Conservation (phyloP, 1,140 invertebrate genomes). For the Sipha flava region DNA sequence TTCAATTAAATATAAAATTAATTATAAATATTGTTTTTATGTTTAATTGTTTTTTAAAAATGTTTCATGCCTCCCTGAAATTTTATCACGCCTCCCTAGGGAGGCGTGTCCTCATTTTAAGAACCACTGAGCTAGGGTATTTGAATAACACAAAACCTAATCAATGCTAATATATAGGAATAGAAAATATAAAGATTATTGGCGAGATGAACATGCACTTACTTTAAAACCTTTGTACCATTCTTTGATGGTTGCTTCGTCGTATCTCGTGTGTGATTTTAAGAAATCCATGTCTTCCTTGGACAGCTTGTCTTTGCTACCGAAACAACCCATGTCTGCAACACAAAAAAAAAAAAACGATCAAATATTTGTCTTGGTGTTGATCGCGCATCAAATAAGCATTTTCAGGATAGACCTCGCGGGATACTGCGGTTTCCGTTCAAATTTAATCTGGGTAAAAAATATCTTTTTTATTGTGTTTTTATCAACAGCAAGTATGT, state of each 20-base stretch:
- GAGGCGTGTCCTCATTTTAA: too few species aligned
- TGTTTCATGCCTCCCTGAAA: too few species aligned
- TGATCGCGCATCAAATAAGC: neutral
- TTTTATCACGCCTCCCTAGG: too few species aligned
- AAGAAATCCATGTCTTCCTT: conserved; percentile 96
- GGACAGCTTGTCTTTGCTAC: conserved; percentile 87
- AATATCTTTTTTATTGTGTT: neutral
- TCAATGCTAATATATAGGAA: neutral
- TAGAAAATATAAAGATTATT: neutral
- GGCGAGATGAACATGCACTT: conserved; percentile 42
- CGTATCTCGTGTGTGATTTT: conserved; percentile 88
- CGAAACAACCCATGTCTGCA: conserved; percentile 74
- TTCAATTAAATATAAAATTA: too few species aligned
- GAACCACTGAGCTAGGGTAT: too few species aligned
- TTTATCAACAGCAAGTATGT: neutral
- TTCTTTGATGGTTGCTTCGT: conserved; percentile 93
- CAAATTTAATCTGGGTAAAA: neutral
- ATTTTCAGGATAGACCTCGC: neutral
- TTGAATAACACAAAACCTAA: neutral
- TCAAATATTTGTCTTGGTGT: neutral
- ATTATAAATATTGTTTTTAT: too few species aligned
- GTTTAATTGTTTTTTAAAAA: too few species aligned
- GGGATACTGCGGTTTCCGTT: neutral
- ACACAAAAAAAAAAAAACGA: conserved; percentile 10
- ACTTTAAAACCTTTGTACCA: conserved; percentile 98